Base-by-base conservation (phyloP, 2,797 vertebrate genomes). In the Gambusia yucatana region DNA sequence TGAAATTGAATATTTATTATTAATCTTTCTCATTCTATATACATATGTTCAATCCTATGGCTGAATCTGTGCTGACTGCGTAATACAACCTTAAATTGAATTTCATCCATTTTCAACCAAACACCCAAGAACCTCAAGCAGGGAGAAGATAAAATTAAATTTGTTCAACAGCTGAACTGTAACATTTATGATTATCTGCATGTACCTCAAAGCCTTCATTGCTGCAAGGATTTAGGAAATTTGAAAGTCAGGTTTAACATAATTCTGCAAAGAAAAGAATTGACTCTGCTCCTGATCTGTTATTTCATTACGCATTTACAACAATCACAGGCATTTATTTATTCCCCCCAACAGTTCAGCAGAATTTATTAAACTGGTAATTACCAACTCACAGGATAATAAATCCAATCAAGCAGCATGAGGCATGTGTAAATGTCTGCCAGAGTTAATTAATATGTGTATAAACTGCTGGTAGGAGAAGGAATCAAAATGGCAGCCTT, bases 11-110 rank as follows among this genome's bases (percentile, higher is more conserved):
- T 80, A 63, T 79, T 71, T 71, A 59, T 78, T 30, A 72, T 76
- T 59, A 86, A 86, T 79, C 55, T 82, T 77, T 77, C 14, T 77
- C 61, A 77, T 77, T 81, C 77, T 39, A 30, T 79, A 76, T 82
- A 82, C 43, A 79, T 41, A 74, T 55, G 41, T 74, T 79, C 77
- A 67, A 76, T 84, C 55, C 57, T 13, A 6, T 8, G 59, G 75
- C 36, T 79, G 59, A 80, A 80, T 82, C 61, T 46, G 76, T 74
- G n/a, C 65, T 75, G 84, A 87, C 80, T 70, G 47, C 36, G 70
- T 74, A 80, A 77, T 43, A 79, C 52, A 3, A 76, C 3, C 25
- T 67, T 17, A 67, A 83, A 81, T 48, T 80, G 41, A 57, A 44
- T 85, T 85, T 79, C 6, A 65, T 43, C 65, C 36, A 67, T 10